These are phyloP conservation scores for Sinhomidia bicolor DNA, from an alignment of 2,888 invertebrate genomes.

Conservation along the genomic window DNA sequence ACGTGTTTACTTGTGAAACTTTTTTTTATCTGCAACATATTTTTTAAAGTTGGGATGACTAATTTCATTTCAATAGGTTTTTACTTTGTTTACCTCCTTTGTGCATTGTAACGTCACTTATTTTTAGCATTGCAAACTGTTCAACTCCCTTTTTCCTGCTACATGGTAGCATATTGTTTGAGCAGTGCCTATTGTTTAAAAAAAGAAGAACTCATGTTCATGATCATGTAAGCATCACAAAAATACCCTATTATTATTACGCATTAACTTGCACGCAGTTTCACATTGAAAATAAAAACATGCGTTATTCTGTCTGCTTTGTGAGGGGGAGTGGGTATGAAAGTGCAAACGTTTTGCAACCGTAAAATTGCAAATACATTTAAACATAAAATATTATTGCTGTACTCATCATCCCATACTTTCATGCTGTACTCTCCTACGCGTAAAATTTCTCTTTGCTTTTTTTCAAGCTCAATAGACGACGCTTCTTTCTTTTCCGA, in stretches of 20 bases:
- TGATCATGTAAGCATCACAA: not conserved
- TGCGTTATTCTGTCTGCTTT: not conserved
- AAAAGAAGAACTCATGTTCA: not conserved
- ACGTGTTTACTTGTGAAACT: too few relatives aligned
- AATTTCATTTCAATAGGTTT: not conserved
- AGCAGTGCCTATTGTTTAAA: not conserved
- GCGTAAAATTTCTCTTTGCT: too few relatives aligned
- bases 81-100: not conserved
- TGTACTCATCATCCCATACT: too few relatives aligned
- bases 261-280: not conserved
- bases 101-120: not conserved
- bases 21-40: too few relatives aligned
- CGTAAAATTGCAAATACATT: constrained; percentile 25
- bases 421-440: too few relatives aligned
- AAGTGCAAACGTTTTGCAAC: constrained; percentile 48
- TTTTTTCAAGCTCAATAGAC: too few relatives aligned
- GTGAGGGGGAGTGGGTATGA: constrained; percentile 39
- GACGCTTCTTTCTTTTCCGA: too few relatives aligned
- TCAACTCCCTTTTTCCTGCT: not conserved
- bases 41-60: not conserved
- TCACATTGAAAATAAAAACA: not conserved
- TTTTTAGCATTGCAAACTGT: not conserved
- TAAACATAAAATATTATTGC: constrained; percentile 3
- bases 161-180: not conserved
- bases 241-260: not conserved